Evolutionary conservation across 2,113 vertebrate genomes (phyloP).

Genomic region (Erinaceus europaeus): DNA sequence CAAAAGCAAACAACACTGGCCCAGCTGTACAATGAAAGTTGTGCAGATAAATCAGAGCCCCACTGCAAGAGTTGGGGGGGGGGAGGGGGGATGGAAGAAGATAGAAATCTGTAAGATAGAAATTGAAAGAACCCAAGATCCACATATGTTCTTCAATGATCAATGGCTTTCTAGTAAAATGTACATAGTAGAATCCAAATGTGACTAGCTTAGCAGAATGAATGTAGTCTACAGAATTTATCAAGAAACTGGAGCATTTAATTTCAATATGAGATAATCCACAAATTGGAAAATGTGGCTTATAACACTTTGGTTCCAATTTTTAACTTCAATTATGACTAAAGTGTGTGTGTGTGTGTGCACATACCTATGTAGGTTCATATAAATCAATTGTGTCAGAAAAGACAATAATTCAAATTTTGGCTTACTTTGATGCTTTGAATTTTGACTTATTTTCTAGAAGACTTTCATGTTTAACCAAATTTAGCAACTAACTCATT

Average conservation of each 20-base stretch:
- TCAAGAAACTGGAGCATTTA: slow-evolving; percentile 42
- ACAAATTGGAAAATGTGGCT: slow-evolving; percentile 30
- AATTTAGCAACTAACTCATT: not conserved
- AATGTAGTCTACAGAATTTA: not conserved
- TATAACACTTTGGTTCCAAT: slow-evolving; percentile 37
- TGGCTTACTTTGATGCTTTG: slow-evolving; percentile 24
- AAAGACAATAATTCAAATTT: slow-evolving; percentile 48
- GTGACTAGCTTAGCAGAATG: not conserved
- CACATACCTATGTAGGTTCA: not conserved
- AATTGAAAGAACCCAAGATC: slow-evolving; percentile 32
- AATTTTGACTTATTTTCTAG: slow-evolving; percentile 39
- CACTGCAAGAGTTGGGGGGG: not conserved
- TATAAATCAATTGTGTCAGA: not conserved
- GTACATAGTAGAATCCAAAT: slow-evolving; percentile 1
- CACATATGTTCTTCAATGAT: not conserved
- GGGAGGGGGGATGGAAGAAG: no score
- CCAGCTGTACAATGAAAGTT: slow-evolving; percentile 11
- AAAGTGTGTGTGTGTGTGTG: not conserved
- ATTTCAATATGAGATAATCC: slow-evolving; percentile 39
- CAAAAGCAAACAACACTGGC: not conserved
- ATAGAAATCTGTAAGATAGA: slow-evolving; percentile 1
- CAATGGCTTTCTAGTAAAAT: slow-evolving; percentile 8
- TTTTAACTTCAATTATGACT: not conserved
- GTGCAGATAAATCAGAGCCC: not conserved
- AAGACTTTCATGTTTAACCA: slow-evolving; percentile 20